Percentiles rank a stretch among this genome's conserved stretches.
phyloP scores from a whole-genome alignment of 2,113 vertebrate species.

The Lipophrys pholis region DNA sequence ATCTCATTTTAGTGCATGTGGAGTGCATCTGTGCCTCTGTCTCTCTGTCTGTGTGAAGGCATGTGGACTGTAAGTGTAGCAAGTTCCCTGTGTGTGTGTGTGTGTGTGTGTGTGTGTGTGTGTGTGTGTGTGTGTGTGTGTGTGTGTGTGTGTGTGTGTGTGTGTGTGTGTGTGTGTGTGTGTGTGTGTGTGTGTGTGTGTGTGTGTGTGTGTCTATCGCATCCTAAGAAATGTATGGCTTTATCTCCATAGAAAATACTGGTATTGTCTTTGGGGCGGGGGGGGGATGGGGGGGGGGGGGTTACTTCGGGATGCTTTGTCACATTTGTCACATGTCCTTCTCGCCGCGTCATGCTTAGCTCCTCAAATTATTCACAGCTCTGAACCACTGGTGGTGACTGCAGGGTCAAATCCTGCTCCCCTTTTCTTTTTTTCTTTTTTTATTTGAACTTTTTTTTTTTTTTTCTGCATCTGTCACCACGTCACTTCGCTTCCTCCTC shows the following conservation, averaged over 20 bases:
- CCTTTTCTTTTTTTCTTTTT: not conserved
- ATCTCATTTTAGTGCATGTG: slow-evolving; percentile 67
- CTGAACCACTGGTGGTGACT: slow-evolving; percentile 43
- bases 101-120: slow-evolving; percentile 48
- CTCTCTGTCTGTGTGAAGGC: slow-evolving; percentile 47
- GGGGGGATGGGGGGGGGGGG: not conserved
- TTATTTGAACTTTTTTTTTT: not conserved
- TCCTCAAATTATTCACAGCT: slow-evolving; percentile 50
- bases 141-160: slow-evolving; percentile 62
- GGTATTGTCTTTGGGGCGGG: slow-evolving; percentile 84
- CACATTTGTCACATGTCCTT: slow-evolving; percentile 68
- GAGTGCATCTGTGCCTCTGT: slow-evolving; percentile 64
- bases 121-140: slow-evolving; percentile 43
- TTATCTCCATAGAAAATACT: slow-evolving; percentile 95
- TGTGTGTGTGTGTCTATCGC: slow-evolving; percentile 65
- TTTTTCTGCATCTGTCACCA: slow-evolving; percentile 14
- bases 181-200: slow-evolving; percentile 37
- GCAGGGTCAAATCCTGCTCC: slow-evolving; percentile 35
- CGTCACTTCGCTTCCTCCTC: slow-evolving; percentile 73
- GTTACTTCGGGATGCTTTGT: slow-evolving; percentile 60
- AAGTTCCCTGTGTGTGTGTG: slow-evolving; percentile 40
- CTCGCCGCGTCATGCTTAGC: slow-evolving; percentile 38
- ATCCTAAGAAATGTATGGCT: slow-evolving; percentile 96
- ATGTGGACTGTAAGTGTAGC: slow-evolving; percentile 66
- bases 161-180: slow-evolving; percentile 45